These are phyloP conservation scores for Bellardia pandia DNA, from an alignment of 2,888 invertebrate species.

Conservation along the genomic window DNA sequence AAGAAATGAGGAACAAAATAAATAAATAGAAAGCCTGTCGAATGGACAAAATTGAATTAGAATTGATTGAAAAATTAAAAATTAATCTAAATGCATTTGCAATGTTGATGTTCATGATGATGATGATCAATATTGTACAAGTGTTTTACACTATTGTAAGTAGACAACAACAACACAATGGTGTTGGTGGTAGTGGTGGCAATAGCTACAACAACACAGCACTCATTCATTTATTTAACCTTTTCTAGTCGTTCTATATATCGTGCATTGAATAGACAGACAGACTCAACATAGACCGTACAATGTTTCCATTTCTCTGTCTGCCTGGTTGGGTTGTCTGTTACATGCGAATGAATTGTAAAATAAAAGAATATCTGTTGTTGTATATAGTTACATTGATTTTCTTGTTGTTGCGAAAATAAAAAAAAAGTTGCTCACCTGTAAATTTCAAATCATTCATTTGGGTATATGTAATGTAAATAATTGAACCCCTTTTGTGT, in stretches of 20 bases:
- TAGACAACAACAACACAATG: slow-evolving; percentile 19
- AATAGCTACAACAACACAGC: slow-evolving; percentile 1
- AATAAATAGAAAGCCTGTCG: slow-evolving; percentile 57
- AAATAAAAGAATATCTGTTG: slow-evolving; percentile 44
- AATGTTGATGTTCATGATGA: slow-evolving; percentile 61
- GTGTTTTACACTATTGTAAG: slow-evolving; percentile 37
- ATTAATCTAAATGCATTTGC: slow-evolving; percentile 75
- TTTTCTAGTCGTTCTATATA: slow-evolving; percentile 11
- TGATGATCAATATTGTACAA: slow-evolving; percentile 55
- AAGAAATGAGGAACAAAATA: slow-evolving; percentile 21
- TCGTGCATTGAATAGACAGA: slow-evolving; percentile 17
- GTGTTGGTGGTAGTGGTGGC: slow-evolving; percentile 6
- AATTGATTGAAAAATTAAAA: slow-evolving; percentile 78
- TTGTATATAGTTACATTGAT: slow-evolving; percentile 43
- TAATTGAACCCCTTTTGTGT: slow-evolving; percentile 57
- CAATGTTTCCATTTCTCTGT: slow-evolving; percentile 34
- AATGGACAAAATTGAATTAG: slow-evolving; percentile 75
- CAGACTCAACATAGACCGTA: slow-evolving; percentile 23
- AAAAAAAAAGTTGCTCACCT: slow-evolving; percentile 52
- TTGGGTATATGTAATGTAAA: slow-evolving; percentile 58
- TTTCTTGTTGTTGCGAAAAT: slow-evolving; percentile 25
- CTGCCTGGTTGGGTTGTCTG: slow-evolving; percentile 19
- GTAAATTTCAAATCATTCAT: slow-evolving; percentile 56
- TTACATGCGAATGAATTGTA: slow-evolving; percentile 41
- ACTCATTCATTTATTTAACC: slow-evolving; percentile 35